Evolutionary conservation across 1,140 invertebrate species (phyloP).

Genomic region (Conopomorpha cramerella): DNA sequence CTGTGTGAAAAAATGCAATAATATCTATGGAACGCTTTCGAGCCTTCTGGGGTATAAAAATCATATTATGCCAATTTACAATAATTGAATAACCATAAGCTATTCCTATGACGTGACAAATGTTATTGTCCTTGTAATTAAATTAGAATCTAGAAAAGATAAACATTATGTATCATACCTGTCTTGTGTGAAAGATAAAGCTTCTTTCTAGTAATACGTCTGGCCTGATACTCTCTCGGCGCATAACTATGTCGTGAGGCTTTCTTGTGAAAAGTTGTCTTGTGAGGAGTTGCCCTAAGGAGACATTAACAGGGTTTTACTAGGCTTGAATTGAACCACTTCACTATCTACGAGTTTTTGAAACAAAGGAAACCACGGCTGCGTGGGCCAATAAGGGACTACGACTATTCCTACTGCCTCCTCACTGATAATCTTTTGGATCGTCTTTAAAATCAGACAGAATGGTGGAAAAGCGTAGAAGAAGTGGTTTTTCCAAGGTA

Average conservation of each 20-base stretch:
- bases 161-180: slow-evolving; percentile 6
- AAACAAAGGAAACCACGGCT: slow-evolving; percentile 14
- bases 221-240: neutral
- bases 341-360: neutral
- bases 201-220: no score
- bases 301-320: neutral
- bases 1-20: slow-evolving; percentile 1
- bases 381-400: neutral
- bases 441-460: neutral
- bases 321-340: neutral
- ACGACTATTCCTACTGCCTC: neutral
- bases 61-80: slow-evolving; percentile 2
- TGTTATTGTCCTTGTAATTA: slow-evolving; percentile 7
- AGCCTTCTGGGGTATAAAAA: neutral
- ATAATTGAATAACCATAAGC: slow-evolving; percentile 4
- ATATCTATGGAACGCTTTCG: neutral
- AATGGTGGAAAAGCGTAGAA: neutral
- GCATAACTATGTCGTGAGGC: neutral
- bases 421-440: neutral
- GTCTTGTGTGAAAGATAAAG: slow-evolving; percentile 1
- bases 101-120: slow-evolving; percentile 1
- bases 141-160: slow-evolving; percentile 2
- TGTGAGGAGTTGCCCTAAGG: neutral
- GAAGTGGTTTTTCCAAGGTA: neutral
- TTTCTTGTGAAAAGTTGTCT: neutral